These are phyloP conservation scores for Drosophila mulleri DNA, from an alignment of 2,888 invertebrate species.

Conservation along the genomic window DNA sequence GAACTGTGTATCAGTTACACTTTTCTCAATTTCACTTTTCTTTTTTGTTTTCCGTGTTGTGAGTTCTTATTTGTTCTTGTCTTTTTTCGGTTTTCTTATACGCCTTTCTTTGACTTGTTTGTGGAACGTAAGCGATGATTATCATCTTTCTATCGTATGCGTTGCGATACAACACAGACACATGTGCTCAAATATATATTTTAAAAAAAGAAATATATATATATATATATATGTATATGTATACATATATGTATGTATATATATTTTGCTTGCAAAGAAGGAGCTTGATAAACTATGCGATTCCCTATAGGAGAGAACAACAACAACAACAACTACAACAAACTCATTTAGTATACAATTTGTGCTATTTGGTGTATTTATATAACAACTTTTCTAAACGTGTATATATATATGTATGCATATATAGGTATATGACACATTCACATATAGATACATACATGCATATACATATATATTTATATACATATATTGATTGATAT, in stretches of 20 bases:
- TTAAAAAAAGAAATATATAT: too few relatives aligned
- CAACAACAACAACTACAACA: background rate
- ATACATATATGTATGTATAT: too few relatives aligned
- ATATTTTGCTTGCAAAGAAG: constrained; percentile 11
- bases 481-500: constrained; percentile 16
- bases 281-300: constrained; percentile 5
- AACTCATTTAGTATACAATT: constrained; percentile 38
- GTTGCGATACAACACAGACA: constrained; percentile 27
- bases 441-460: constrained; percentile 4
- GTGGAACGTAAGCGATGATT: constrained; percentile 56
- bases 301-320: constrained; percentile 7
- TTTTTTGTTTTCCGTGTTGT: background rate
- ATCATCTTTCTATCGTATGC: constrained; percentile 48
- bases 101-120: constrained; percentile 16
- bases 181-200: constrained; percentile 27
- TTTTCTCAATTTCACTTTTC: constrained; percentile 7
- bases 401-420: background rate
- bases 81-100: background rate
- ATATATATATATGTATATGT: too few relatives aligned
- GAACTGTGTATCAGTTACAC: constrained; percentile 54
- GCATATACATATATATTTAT: constrained; percentile 1
- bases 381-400: constrained; percentile 9
- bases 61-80: background rate
- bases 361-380: constrained; percentile 29
- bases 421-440: background rate